phyloP scores from a whole-genome alignment of 53 echinoderm and acorn worm species.

The Arbacia lixula region DNA sequence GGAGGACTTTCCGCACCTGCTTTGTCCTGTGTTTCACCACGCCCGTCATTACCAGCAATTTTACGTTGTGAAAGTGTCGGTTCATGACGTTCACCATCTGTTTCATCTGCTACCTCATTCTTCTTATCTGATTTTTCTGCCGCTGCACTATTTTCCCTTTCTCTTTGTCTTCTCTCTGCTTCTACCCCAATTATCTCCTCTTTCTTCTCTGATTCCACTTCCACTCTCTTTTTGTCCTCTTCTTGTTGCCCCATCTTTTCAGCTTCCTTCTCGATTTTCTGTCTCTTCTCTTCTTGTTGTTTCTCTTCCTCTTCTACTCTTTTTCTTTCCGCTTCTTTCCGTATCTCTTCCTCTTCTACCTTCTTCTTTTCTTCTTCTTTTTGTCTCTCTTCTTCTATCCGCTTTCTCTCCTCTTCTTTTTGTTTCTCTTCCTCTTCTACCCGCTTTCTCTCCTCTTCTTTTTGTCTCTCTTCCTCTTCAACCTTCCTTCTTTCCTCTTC shows the following conservation, averaged over 20 bases:
- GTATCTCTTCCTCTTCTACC: background rate
- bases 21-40: background rate
- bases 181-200: constrained; percentile 17
- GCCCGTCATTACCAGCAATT: background rate
- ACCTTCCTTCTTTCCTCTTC: background rate
- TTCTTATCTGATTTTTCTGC: no score
- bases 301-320: background rate
- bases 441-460: background rate
- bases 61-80: constrained; percentile 2
- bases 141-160: no score
- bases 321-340: background rate
- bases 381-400: background rate
- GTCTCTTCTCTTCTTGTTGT: background rate
- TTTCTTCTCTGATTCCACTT: background rate
- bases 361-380: background rate
- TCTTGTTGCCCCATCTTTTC: background rate
- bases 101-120: background rate
- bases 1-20: no score
- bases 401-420: background rate
- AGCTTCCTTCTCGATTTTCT: background rate
- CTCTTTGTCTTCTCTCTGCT: background rate
- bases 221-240: constrained; percentile 1
- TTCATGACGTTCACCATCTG: background rate
- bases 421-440: background rate
- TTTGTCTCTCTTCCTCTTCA: background rate